Percentiles rank a stretch among this genome's conserved stretches.
Conservation (phyloP, 2,888 invertebrate genomes). For the Dynastes grantii region DNA sequence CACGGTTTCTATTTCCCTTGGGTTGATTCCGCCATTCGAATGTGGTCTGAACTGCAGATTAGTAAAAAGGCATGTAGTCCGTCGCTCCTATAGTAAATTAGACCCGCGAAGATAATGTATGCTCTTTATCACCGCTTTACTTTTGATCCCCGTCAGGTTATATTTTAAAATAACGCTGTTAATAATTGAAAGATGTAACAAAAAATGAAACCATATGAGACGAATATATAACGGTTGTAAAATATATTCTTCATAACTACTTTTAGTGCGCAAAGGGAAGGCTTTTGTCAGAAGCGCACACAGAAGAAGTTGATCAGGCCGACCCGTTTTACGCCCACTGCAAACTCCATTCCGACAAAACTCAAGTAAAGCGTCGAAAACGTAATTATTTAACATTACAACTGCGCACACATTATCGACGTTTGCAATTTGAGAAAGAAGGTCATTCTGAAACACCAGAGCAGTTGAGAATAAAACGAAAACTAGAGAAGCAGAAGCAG, state of each 20-base stretch:
- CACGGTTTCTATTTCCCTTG: no score
- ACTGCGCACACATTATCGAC: constrained; percentile 82
- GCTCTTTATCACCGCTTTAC: no score
- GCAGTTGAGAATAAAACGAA: constrained; percentile 83
- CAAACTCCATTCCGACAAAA: constrained; percentile 94
- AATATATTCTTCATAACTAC: background rate
- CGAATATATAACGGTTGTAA: no score
- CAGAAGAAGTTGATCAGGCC: constrained; percentile 91
- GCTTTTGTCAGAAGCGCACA: constrained; percentile 94
- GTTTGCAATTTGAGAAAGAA: constrained; percentile 74
- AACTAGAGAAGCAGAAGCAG: constrained; percentile 87
- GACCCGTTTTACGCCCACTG: constrained; percentile 99
- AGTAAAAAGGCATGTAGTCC: no score
- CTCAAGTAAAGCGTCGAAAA: constrained; percentile 84
- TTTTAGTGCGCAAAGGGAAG: constrained; percentile 91
- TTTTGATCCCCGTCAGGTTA: no score
- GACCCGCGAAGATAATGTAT: no score
- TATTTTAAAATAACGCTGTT: no score
- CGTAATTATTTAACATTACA: constrained; percentile 91
- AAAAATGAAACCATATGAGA: no score
- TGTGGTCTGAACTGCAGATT: no score
- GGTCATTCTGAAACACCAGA: constrained; percentile 79
- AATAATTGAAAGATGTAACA: no score
- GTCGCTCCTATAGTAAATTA: no score
- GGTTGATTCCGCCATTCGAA: no score